phyloP scores from a whole-genome alignment of 64 coral and sea anemone genomes.

The Montipora efflorescens region DNA sequence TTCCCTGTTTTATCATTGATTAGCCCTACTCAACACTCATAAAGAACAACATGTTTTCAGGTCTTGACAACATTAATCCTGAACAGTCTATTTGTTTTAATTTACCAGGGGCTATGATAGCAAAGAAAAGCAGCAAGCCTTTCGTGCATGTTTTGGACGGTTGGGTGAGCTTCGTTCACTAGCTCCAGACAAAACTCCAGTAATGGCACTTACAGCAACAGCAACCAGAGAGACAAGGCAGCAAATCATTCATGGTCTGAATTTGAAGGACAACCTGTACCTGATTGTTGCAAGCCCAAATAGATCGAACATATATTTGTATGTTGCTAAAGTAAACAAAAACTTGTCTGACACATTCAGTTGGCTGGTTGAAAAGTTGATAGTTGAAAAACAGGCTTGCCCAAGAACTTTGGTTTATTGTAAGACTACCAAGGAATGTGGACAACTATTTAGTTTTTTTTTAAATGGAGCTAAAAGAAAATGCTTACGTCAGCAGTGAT shows the following conservation, averaged over 20 bases:
- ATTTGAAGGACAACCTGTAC: too few species aligned
- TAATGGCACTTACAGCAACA: slow-evolving; percentile 14
- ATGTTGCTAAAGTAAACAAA: too few species aligned
- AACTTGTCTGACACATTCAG: too few species aligned
- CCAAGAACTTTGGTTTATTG: too few species aligned
- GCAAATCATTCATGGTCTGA: too few species aligned
- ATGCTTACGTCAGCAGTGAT: slow-evolving; percentile 11
- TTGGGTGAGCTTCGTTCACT: slow-evolving; percentile 53
- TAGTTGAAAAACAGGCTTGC: too few species aligned
- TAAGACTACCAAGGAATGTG: too few species aligned
- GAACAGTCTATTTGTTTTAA: neutral
- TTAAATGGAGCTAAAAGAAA: neutral
- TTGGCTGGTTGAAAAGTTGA: too few species aligned
- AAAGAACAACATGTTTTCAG: neutral
- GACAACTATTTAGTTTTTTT: neutral
- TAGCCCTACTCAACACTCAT: neutral
- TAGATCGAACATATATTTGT: too few species aligned
- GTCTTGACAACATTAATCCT: neutral
- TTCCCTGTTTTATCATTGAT: neutral
- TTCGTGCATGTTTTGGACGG: slow-evolving; percentile 52
- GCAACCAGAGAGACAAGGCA: too few species aligned
- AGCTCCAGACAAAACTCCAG: neutral
- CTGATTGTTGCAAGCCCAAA: too few species aligned
- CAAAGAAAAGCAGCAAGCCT: slow-evolving; percentile 55
- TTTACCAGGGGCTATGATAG: slow-evolving; percentile 37